Evolutionary conservation across 2,888 invertebrate genomes (phyloP).

Genomic region (Diarsia dahlii): DNA sequence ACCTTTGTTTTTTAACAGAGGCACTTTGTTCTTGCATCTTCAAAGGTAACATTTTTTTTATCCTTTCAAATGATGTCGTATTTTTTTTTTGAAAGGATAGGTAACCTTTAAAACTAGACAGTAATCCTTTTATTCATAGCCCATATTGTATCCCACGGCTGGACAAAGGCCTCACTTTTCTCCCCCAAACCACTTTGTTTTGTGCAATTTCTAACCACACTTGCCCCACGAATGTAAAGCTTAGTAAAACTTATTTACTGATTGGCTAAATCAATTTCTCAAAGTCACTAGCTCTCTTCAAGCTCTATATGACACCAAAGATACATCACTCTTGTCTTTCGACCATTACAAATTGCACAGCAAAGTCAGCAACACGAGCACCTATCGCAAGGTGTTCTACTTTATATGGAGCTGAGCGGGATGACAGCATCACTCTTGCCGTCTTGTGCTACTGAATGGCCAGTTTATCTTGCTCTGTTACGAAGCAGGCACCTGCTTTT

Average conservation of each 20-base stretch:
- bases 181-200: too few relatives aligned
- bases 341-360: constrained; percentile 29
- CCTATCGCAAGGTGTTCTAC: constrained; percentile 19
- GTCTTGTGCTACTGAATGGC: background rate
- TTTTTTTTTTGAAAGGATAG: background rate
- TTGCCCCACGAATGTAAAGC: too few relatives aligned
- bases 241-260: background rate
- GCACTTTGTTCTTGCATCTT: background rate
- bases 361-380: background rate
- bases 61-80: background rate
- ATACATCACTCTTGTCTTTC: constrained; percentile 21
- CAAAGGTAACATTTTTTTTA: background rate
- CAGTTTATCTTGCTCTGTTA: constrained; percentile 22
- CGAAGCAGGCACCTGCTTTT: background rate
- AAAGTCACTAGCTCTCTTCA: background rate
- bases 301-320: background rate
- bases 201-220: too few relatives aligned
- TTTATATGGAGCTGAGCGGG: constrained; percentile 9
- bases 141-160: too few relatives aligned
- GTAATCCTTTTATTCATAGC: too few relatives aligned
- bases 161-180: too few relatives aligned
- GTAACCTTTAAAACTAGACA: background rate
- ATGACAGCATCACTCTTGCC: constrained; percentile 48
- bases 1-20: background rate
- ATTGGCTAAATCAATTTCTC: constrained; percentile 15